Evolutionary conservation across 2,113 vertebrate genomes (phyloP), one percentile per base, ranked within the genome.

Genomic region (Leucoraja erinaceus): DNA sequence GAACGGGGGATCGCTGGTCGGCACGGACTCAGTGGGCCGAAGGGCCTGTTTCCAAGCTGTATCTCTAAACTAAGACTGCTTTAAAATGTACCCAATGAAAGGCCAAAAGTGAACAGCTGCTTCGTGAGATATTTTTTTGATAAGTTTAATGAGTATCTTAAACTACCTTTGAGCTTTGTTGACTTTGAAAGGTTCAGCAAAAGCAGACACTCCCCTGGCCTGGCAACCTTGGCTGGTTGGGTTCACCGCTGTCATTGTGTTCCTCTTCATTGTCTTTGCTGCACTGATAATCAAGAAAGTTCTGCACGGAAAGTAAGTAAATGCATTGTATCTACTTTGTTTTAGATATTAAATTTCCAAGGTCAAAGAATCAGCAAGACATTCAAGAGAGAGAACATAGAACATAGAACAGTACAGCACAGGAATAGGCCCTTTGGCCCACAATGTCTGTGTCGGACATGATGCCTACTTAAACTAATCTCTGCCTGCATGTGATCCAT

Each of bases 241-340:
- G 76, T 95, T 99, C 93, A 95, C 95, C 0, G 97, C 97, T 0
- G 96, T 98, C 0, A 96, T 97, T 0, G 95, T 95, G 6, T 98
- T 98, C 95, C 97, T 98, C 88, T 97, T 97, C 93, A 84, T 98
- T 0, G 88, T 98, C 94, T 98, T 98, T 0, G 0, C 95, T n/a
- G 0, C 96, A 33, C 92, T 98, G 93, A 95, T 99, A 0, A 0
- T 72, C 74, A 95, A 95, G 93, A 96, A 96, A 86, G 0, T 98
- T 5, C 95, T 97, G 94, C 95, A 93, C 74, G 93, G 93, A 92
- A 95, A 95, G 94, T 79, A 33, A 70, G 93, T 66, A 96, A 96
- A 68, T 93, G 93, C 84, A 56, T 16, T 84, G 63, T 14, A 77
- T 31, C 2, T 12, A 31, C 14, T 33, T 33, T 16, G n/a, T 31